Conservation (phyloP, 2,113 vertebrate species). For the Oceanites oceanicus region DNA sequence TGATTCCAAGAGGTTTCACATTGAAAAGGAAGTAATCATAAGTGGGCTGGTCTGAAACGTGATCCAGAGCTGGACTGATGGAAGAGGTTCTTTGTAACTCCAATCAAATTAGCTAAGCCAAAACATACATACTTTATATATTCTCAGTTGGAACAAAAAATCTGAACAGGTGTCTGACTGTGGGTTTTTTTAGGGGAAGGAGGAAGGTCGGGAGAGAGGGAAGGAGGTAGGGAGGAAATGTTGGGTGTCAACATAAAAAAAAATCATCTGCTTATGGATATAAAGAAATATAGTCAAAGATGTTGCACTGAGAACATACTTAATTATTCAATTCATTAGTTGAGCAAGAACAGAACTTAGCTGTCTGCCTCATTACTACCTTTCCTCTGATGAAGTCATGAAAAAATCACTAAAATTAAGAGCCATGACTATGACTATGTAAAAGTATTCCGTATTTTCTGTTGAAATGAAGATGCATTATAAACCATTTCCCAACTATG, state of each 20-base stretch:
- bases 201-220: too few relatives aligned
- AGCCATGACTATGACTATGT: background rate
- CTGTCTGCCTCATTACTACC: background rate
- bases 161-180: background rate
- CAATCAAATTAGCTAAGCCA: background rate
- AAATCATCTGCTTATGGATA: background rate
- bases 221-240: background rate
- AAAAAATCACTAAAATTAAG: background rate
- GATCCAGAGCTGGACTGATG: background rate
- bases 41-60: background rate
- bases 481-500: background rate
- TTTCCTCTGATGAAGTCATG: background rate
- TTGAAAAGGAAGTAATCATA: background rate
- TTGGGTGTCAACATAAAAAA: background rate
- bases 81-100: background rate
- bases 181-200: fast-evolving
- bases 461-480: background rate
- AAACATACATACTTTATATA: background rate
- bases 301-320: background rate
- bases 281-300: background rate
- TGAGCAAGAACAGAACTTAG: background rate
- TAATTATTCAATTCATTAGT: background rate
- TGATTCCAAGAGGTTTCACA: background rate
- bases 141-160: background rate
- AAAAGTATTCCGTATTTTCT: background rate